Evolutionary conservation across 2,113 vertebrate species (phyloP).

Genomic region (Pelusios castaneus): DNA sequence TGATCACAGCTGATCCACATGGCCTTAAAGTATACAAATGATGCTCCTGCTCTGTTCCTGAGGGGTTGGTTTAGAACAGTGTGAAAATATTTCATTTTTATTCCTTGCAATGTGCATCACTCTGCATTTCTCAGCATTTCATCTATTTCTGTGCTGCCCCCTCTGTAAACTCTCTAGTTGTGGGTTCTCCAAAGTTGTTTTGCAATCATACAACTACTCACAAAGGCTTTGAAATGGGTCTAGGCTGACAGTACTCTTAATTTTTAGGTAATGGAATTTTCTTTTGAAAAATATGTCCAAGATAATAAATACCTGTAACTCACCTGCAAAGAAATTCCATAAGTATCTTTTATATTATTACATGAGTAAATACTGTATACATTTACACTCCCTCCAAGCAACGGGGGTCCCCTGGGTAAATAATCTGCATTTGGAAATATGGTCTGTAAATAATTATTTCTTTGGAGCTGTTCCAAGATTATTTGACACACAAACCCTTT

Average conservation of each 20-base stretch:
- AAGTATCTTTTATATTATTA: not conserved
- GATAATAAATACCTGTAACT: not conserved
- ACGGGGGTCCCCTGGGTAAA: not conserved
- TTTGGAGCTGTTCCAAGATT: conserved; percentile 40
- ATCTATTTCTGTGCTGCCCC: not conserved
- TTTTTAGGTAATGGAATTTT: not conserved
- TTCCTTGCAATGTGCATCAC: not conserved
- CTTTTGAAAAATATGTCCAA: not conserved
- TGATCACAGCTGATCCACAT: not conserved
- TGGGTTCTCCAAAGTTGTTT: accelerated
- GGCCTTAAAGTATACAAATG: not conserved
- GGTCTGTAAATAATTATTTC: not conserved
- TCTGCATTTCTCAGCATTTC: not conserved
- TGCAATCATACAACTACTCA: not conserved
- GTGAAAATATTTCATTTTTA: not conserved
- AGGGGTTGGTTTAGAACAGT: not conserved
- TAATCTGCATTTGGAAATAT: not conserved
- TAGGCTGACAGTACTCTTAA: not conserved
- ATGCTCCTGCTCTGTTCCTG: not conserved
- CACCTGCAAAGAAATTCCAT: not conserved
- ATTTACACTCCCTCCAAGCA: not conserved
- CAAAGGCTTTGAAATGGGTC: not conserved
- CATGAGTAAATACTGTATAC: accelerated
- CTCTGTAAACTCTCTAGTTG: not conserved
- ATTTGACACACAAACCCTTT: not conserved